phyloP scores from a whole-genome alignment of 2,888 invertebrate species.

The Lysandra bellargus region DNA sequence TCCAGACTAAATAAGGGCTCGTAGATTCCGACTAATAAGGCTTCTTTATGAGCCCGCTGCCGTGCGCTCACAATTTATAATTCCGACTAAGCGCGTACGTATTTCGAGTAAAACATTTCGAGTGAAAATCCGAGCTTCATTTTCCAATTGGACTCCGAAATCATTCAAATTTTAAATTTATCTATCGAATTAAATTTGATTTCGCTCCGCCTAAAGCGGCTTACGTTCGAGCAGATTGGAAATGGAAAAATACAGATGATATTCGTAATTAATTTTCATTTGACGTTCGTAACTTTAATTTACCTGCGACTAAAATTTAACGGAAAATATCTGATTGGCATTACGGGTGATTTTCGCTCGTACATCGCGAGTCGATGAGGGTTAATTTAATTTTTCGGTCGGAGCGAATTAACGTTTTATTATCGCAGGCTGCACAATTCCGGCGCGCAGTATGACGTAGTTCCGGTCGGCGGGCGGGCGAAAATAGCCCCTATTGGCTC shows the following conservation, averaged over 20 bases:
- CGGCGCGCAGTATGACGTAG: slow-evolving; percentile 22
- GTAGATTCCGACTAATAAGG: slow-evolving; percentile 6
- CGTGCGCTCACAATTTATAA: background rate
- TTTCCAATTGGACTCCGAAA: slow-evolving; percentile 4
- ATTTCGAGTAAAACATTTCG: background rate
- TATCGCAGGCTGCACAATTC: slow-evolving; percentile 18
- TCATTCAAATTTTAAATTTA: slow-evolving; percentile 17
- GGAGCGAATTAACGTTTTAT: slow-evolving; percentile 4
- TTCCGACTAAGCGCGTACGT: background rate
- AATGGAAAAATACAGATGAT: background rate
- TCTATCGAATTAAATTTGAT: slow-evolving; percentile 10
- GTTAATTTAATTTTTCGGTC: slow-evolving; percentile 14
- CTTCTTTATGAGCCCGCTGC: background rate
- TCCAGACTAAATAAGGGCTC: slow-evolving; percentile 16
- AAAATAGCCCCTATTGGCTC: slow-evolving; percentile 18
- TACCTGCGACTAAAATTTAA: background rate
- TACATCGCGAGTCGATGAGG: background rate
- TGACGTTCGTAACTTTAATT: background rate
- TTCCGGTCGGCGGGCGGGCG: slow-evolving; percentile 18
- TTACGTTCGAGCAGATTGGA: slow-evolving; percentile 2
- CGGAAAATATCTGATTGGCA: background rate
- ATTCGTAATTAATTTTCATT: background rate
- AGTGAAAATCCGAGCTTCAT: slow-evolving; percentile 10
- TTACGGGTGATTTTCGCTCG: background rate
- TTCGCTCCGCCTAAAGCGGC: background rate